Conservation (phyloP, 2,888 invertebrate genomes). For the Anoplius nigerrimus region DNA sequence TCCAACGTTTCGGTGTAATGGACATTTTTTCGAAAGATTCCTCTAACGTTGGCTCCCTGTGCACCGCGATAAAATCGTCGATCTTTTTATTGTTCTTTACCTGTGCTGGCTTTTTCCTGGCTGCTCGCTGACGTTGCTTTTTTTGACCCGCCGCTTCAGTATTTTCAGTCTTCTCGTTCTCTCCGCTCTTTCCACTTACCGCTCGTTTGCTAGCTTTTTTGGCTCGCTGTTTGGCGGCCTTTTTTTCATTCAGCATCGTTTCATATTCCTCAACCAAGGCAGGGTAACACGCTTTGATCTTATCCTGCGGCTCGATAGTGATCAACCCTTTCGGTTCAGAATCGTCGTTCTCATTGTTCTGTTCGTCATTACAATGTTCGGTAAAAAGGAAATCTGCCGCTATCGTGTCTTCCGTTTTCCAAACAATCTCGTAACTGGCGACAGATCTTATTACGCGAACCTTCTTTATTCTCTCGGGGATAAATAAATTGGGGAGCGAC, state of each 20-base stretch:
- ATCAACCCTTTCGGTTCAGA: constrained; percentile 74
- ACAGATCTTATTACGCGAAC: constrained; percentile 78
- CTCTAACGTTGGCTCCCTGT: constrained; percentile 55
- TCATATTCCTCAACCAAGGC: constrained; percentile 79
- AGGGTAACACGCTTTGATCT: constrained; percentile 81
- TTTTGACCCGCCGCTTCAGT: background rate
- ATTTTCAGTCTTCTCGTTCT: constrained; percentile 1
- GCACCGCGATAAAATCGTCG: constrained; percentile 55
- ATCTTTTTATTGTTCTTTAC: constrained; percentile 43
- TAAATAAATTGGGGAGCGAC: constrained; percentile 65
- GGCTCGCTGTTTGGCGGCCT: constrained; percentile 51
- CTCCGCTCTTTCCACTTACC: background rate
- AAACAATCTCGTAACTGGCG: constrained; percentile 84
- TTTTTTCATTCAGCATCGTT: constrained; percentile 77
- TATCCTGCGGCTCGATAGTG: constrained; percentile 82
- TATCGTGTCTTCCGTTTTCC: constrained; percentile 79
- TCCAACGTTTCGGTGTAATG: constrained; percentile 65
- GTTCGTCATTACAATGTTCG: constrained; percentile 45
- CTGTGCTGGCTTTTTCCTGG: constrained; percentile 21
- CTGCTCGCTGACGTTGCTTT: constrained; percentile 31
- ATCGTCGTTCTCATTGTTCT: constrained; percentile 35
- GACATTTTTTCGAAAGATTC: constrained; percentile 62
- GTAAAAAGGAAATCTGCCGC: constrained; percentile 78
- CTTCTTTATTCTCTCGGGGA: constrained; percentile 78
- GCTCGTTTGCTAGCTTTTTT: constrained; percentile 44